Base-by-base conservation (phyloP, 2,888 invertebrate genomes). In the Vannuccia rotundouncinata region DNA sequence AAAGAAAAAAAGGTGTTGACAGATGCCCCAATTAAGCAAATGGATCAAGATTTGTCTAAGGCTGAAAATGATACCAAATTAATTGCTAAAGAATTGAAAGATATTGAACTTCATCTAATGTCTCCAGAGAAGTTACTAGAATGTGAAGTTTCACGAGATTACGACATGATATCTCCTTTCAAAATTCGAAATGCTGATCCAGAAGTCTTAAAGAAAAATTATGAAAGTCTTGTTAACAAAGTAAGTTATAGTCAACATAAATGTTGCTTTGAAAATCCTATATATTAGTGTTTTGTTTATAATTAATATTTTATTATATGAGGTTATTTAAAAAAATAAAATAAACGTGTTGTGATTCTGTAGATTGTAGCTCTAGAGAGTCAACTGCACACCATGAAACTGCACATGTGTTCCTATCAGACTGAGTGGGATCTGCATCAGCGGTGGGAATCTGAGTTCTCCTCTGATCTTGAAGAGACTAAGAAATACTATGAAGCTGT, bases 391-490 rank as follows among this genome's bases (percentile, higher is more conserved):
- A 66, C 66, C 13, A 66, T 66, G 66, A 66, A 66, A 22, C 25
- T 66, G 66, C 66, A 66, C 25, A 66, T 66, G 66, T 66, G 66
- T 66, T 5, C 66, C 5, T 66, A 66, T 66, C 66, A 66, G 25
- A 66, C 66, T 2, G 66, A 66, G 66, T 66, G 66, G 66, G 66
- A 66, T 22, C 66, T 66, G 13, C 66, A 66, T 66, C 66, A 66
- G 22, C 66, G 66, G 2, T 66, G 66, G 66, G 66, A 66, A 22
- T 22, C 5, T 5, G 66, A 66, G 22, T 66, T 66, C 22, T n/a
- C 66, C 2, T 5, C 66, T 13, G 66, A 66, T 22, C 66, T 66
- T n/a, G 66, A 66, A 22, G 66, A 66, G 66, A 66, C 66, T 2
- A 66, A 66, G 66, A 66, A 66, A 22, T 22, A 66, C 25, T 66